Evolutionary conservation across 2,113 vertebrate species (phyloP), one percentile per base, ranked within the genome.

Genomic region (Paratilapia polleni): DNA sequence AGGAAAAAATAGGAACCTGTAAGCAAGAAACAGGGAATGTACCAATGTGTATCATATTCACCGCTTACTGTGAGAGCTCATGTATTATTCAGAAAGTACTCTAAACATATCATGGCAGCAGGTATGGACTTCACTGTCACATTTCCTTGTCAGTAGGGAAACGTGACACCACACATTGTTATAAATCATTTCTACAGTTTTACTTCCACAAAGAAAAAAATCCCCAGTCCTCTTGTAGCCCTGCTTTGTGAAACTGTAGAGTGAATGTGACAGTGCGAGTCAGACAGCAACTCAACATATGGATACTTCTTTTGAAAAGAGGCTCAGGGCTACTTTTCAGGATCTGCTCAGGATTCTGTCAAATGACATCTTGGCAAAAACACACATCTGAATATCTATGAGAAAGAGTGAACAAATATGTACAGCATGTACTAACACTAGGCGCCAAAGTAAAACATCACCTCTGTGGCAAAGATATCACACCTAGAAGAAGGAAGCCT

Each of bases 81-180:
- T 75, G 5, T 74, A 54, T 87, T 62, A 63, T 81, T 87, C 64
- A 84, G 49, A 12, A 63, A 14, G 70, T 31, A 43, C 4, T 26
- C 8, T 4, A 49, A 59, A 19, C 10, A 1, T 7, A 0, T 56
- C 14, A 38, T 31, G 24, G 43, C 22, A 43, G 59, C 70, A 49
- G 49, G 41, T 74, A 52, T 38, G 24, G 4, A n/a, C 17, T 74
- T 13, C 58, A n/a, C 5, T 15, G 24, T 12, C 43, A 47, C 13
- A 41, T 52, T 78, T 75, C 6, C 22, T 14, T 19, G 11, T n/a
- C n/a, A n/a, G n/a, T n/a, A n/a, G n/a, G n/a, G 43, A 49, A 73
- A 34, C 24, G 20, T 31, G 68, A 73, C 20, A 73, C 68, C 26
- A 73, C 36, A 73, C 66, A 73, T 4, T 26, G 26, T 73, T 73